Percentiles rank a stretch among this genome's conserved stretches.
Evolutionary conservation across 1,140 invertebrate genomes (phyloP).

Genomic region (Heterodera schachtii): DNA sequence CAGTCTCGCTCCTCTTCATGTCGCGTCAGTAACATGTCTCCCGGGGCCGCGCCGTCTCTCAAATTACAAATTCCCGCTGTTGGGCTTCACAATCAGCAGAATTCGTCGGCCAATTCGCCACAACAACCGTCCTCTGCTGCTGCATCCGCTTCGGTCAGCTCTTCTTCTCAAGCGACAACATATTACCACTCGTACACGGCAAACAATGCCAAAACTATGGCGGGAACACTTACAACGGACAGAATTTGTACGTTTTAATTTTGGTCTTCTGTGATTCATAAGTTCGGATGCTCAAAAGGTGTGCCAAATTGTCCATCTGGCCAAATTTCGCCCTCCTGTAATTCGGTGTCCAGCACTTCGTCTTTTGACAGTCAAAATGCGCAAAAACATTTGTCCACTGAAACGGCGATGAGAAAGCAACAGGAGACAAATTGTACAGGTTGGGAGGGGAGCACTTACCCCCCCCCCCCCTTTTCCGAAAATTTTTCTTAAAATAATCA

Average conservation of each 20-base stretch:
- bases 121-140: neutral
- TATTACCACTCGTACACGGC: constrained; percentile 43
- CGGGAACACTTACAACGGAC: neutral
- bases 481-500: too few relatives aligned
- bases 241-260: neutral
- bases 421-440: neutral
- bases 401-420: too few relatives aligned
- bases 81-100: neutral
- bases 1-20: constrained; percentile 35
- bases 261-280: neutral
- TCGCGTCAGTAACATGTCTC: neutral
- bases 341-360: constrained; percentile 48
- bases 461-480: too few relatives aligned
- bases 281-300: neutral
- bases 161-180: constrained; percentile 20
- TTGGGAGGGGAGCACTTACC: neutral
- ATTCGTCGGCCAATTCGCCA: neutral
- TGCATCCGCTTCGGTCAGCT: neutral
- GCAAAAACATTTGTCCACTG: neutral
- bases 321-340: constrained; percentile 44
- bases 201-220: constrained; percentile 2
- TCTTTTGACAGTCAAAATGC: constrained; percentile 40
- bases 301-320: constrained; percentile 30
- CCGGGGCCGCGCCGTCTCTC: neutral
- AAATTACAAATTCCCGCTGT: neutral